A percentile compares a stretch with the other conserved stretches of the same genome.
Conservation (phyloP, 2,888 invertebrate species). For the Cosmia trapezina region DNA sequence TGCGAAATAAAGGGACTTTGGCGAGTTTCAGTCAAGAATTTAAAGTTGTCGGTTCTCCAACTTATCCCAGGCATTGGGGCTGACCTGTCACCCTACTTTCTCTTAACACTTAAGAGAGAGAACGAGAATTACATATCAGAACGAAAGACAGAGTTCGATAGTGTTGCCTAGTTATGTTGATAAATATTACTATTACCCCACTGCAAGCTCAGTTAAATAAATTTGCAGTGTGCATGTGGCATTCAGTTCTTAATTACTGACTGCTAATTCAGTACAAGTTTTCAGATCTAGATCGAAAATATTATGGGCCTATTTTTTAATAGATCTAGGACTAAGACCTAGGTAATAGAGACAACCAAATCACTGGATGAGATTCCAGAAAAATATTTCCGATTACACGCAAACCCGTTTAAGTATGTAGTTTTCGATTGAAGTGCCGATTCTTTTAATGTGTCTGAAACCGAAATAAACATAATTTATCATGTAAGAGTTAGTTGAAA, state of each 20-base stretch:
- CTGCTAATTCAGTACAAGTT: slow-evolving; percentile 49
- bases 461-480: slow-evolving; percentile 6
- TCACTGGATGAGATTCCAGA: slow-evolving; percentile 16
- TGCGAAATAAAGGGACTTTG: slow-evolving; percentile 57
- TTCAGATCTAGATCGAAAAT: neutral
- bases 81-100: slow-evolving; percentile 54
- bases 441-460: neutral
- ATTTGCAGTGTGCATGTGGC: slow-evolving; percentile 17
- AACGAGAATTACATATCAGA: slow-evolving; percentile 29
- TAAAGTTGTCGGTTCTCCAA: slow-evolving; percentile 36
- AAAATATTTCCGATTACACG: neutral
- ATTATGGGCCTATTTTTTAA: neutral
- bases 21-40: slow-evolving; percentile 57
- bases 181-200: slow-evolving; percentile 22
- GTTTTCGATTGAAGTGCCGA: neutral
- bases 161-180: slow-evolving; percentile 29
- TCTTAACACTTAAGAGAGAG: slow-evolving; percentile 23
- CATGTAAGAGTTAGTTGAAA: slow-evolving; percentile 19
- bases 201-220: slow-evolving; percentile 18
- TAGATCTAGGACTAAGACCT: neutral
- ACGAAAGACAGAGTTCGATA: slow-evolving; percentile 34
- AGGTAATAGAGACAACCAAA: slow-evolving; percentile 1
- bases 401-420: neutral
- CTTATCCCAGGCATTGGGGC: slow-evolving; percentile 35
- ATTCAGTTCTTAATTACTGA: slow-evolving; percentile 49